Base-by-base conservation (phyloP, 1,140 invertebrate genomes). In the Drosophila asahinai region DNA sequence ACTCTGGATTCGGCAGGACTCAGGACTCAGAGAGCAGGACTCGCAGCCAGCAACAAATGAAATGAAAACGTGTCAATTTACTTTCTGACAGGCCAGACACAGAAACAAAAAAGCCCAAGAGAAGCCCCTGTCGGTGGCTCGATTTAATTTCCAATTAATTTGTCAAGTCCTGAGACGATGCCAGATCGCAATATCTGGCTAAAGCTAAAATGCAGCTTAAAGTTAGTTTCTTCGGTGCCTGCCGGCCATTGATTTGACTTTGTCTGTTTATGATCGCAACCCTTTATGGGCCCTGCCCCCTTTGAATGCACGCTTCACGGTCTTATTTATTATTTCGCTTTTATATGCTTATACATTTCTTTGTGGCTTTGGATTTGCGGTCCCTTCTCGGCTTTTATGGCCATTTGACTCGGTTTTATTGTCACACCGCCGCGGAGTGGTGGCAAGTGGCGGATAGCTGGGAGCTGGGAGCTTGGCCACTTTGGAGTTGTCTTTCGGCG, bases 361-460 rank as follows among this genome's bases (percentile, higher is more conserved):
- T 74, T 67, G 42, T 77, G 65, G 65, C 65, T 52, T 77, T 76
- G 57, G 75, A 78, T 54, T 63, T 52, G 45, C 36, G 62, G 62
- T 45, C 25, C 64, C 27, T 57, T 47, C 51, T 68, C 73, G 59
- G 36, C 74, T 89, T 89, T 89, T 90, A 87, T 87, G 86, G 84
- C 78, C 77, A 89, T 89, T 90, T 90, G 81, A 90, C 81, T 80
- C 84, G 81, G 67, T 89, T 89, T 89, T 89, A 90, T 87, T 89
- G 84, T 89, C 86, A 89, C 84, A 75, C 81, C 73, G 77, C 72
- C 63, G 81, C 42, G 57, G 49, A 75, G 25, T 15, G 51, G 42
- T 4, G 51, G 19, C 57, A 36, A 75, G 25, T 15, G 59, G 42
- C 7, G 49, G 17, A 15, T 38, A 38, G 52, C 52, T 55, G 51